Base-by-base conservation (phyloP, 1,140 invertebrate species). In the Drosophila bocqueti region DNA sequence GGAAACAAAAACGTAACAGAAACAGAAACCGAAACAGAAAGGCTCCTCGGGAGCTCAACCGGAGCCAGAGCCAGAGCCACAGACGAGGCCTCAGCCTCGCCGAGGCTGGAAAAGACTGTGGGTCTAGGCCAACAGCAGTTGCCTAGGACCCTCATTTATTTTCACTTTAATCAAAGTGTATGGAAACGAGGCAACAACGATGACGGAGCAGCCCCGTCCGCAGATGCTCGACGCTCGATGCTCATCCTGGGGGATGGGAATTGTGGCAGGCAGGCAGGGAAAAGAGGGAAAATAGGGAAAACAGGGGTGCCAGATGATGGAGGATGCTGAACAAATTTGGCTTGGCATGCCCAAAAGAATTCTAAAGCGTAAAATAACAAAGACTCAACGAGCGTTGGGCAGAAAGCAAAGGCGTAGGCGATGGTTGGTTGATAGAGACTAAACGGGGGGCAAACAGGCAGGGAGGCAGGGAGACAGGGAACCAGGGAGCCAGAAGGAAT, bases 91-190 rank as follows among this genome's bases (percentile, higher is more conserved):
- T 9, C 3, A 24, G 24, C 24, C 24, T 24, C 24, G 24, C 2
- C 16, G 26, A 7, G 55, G 43, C 79, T 82, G 79, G 54, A 57
- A 57, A 57, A 65, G 38, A 29, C 26, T 38, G 16, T 24, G 57
- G 65, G 58, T 57, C 62, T 69, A 49, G 72, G 43, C 69, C 72
- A 77, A 73, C 82, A 86, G 73, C 82, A 84, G 82, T 81, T 84
- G 82, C 78, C 83, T 84, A 85, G 73, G 85, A 90, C 84, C 84
- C 84, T 90, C 84, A 90, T 89, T 89, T 85, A 89, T 89, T 90
- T 90, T 90, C 84, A 89, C 85, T 89, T 89, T 89, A 89, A 89
- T 89, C 84, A 89, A 89, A 89, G 84, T 89, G 77, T 89, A 87
- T 72, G 77, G 76, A 76, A 79, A 65, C 59, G 54, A 79, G 47